Evolutionary conservation across 2,888 invertebrate species (phyloP).

Genomic region (Pachycephus smyrnensis): DNA sequence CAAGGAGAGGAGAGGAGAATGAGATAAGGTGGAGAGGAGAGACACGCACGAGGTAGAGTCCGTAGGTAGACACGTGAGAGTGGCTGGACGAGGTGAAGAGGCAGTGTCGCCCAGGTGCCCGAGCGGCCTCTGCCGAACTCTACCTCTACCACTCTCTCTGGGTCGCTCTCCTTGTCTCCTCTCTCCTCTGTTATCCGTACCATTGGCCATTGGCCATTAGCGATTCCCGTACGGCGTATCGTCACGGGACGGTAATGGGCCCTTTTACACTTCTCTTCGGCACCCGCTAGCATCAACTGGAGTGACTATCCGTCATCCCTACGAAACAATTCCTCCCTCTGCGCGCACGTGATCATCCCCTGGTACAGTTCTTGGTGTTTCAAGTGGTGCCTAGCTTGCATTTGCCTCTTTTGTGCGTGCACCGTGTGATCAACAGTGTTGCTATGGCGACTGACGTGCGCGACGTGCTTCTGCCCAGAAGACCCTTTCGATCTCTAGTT

Average conservation of each 20-base stretch:
- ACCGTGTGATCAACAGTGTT: not conserved
- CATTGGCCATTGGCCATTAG: constrained; percentile 48
- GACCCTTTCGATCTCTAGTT: not conserved
- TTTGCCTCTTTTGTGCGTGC: not conserved
- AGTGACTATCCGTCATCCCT: not conserved
- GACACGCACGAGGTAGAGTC: not conserved
- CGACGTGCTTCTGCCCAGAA: not conserved
- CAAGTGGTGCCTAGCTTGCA: not conserved
- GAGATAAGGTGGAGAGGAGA: constrained; percentile 14
- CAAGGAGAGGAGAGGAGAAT: constrained; percentile 27
- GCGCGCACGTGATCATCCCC: not conserved
- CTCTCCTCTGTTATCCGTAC: constrained; percentile 38
- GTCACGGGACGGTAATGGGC: constrained; percentile 1
- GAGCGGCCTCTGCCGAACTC: constrained; percentile 11
- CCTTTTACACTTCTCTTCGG: not conserved
- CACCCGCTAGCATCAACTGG: not conserved
- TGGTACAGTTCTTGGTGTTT: not conserved
- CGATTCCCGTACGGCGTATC: constrained; percentile 40
- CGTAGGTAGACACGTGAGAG: not conserved
- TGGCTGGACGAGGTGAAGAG: constrained; percentile 39
- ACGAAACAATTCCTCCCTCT: not conserved
- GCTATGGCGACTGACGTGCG: not conserved
- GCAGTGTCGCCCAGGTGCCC: constrained; percentile 55
- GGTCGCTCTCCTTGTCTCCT: constrained; percentile 31
- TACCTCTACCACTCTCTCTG: constrained; percentile 22